Base-by-base conservation (phyloP, 2,888 invertebrate species). In the Oasisia sp. region DNA sequence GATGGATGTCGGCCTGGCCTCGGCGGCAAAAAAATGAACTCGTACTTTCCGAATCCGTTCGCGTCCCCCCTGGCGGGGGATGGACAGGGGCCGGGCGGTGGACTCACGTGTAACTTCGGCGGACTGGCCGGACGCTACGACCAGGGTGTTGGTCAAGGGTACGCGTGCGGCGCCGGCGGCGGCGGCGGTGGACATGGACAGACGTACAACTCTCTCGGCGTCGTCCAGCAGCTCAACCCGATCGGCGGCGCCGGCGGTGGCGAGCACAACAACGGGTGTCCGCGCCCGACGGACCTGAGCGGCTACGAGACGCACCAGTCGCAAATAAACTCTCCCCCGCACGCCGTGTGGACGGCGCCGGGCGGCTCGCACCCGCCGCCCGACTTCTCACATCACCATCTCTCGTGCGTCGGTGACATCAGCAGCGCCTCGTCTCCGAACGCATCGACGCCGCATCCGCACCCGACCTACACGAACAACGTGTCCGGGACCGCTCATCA, bases 41-140 rank as follows among this genome's bases (percentile, higher is more conserved):
- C 93, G n/a, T 93, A 93, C 92, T 93, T 93, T 90, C 93, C 93
- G 56, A 92, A 92, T 90, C 93, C 92, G 45, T 93, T 93, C 90
- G 92, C 92, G 14, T 90, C 92, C 14, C 90, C 92, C 56, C 91
- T 93, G 11, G 92, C 91, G 89, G 93, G 93, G 50, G 93, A 93
- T 50, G 91, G 92, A 90, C 93, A 92, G 91, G 32, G 92, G 14
- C 56, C 45, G 89, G 50, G 74, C 14, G 90, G 93, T 14, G 91
- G 91, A 45, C 56, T 93, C 32, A 89, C 90, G 32, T 93, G 92
- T 38, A 93, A 92, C 91, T 93, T 92, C 89, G 91, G 89, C 19
- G 92, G 93, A 32, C 89, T 93, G 91, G 45, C 92, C n/a, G 91
- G 93, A 74, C 92, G 93, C 14, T 93, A 93, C 89, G 93, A 92